Base-by-base conservation (phyloP, 2,113 vertebrate genomes). In the Nothobranchius kuhntae region DNA sequence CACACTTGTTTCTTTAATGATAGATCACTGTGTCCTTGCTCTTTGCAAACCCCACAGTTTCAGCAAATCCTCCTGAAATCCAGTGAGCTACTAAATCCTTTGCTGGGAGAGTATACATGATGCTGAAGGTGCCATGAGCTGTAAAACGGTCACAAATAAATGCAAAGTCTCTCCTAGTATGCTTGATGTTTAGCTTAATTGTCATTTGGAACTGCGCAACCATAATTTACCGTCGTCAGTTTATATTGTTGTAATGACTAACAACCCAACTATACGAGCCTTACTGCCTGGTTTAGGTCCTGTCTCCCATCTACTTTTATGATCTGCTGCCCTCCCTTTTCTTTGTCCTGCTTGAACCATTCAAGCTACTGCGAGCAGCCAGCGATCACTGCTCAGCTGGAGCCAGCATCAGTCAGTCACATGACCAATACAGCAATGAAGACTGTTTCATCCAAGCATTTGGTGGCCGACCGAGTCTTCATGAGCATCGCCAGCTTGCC, bases 381-480 rank as follows among this genome's bases (percentile, higher is more conserved):
- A 82, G 68, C 63, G 61, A 83, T 81, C 72, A 69, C 51, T 26
- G 30, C 86, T 80, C 77, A 73, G 78, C 83, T 76, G 82, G 74
- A 73, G 81, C 81, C 87, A 86, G 78, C 80, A 85, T 88, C 85
- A 83, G 87, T 84, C 86, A 85, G 76, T 87, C 66, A 83, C 68
- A 48, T 53, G 73, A 81, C 72, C 84, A 67, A 82, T 85, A 81
- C 83, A 65, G 62, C 75, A 71, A 84, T 80, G 82, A 85, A 84
- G 86, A 84, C 84, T 79, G 87, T 71, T 84, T 75, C 87, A 86
- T 91, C 82, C 86, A 86, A 86, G 85, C 90, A 89, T 87, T 71
- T 79, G 65, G 61, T 71, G 35, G 83, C 87, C 82, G 79, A 77
- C 82, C 54, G 74, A 71, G 84, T 86, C 88, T 91, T 88, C 90